phyloP scores from a whole-genome alignment of 2,113 vertebrate species.

The Corvus cornix region DNA sequence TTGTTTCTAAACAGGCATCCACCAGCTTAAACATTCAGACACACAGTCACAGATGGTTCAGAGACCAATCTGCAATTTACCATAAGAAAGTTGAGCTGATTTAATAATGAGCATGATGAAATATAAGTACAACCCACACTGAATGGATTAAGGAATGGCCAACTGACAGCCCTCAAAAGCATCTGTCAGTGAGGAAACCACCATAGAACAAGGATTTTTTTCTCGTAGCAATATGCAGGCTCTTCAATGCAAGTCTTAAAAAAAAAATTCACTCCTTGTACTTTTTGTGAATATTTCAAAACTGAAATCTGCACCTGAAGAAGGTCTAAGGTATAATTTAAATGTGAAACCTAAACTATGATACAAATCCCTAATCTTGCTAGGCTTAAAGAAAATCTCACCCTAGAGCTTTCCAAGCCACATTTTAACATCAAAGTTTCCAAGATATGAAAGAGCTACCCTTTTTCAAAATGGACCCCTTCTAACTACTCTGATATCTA shows the following conservation, averaged over 20 bases:
- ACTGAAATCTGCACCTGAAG: neutral
- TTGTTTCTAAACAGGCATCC: neutral
- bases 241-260: neutral
- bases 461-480: neutral
- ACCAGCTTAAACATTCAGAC: neutral
- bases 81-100: neutral
- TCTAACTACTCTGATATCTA: neutral
- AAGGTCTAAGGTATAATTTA: neutral
- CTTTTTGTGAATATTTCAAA: neutral
- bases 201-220: neutral
- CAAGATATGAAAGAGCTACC: neutral
- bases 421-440: neutral
- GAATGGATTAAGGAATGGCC: constrained; percentile 40
- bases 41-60: neutral
- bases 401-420: neutral
- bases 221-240: rapidly evolving
- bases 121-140: neutral
- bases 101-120: neutral
- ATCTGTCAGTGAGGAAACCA: neutral
- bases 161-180: constrained; percentile 9
- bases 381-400: neutral
- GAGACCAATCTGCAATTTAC: constrained; percentile 4
- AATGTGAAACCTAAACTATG: neutral
- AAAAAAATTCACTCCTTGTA: neutral
- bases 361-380: neutral